Evolutionary conservation across 1,140 invertebrate species (phyloP).

Genomic region (Drosophila mayri): DNA sequence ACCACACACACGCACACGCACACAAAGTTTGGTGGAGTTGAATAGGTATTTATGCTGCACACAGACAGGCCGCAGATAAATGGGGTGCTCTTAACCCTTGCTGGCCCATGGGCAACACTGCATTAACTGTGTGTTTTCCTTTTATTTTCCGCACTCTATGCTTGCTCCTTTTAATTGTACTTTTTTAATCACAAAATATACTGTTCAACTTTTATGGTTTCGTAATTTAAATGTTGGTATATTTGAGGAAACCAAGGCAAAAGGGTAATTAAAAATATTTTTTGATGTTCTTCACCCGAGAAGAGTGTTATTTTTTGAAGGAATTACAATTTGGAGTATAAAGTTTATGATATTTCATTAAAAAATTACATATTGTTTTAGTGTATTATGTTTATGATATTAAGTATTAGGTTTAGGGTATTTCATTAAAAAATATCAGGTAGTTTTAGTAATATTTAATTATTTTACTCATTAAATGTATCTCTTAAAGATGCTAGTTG

Average conservation of each 20-base stretch:
- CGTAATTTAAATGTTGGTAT: conserved; percentile 3
- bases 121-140: conserved; percentile 31
- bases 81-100: conserved; percentile 14
- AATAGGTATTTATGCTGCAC: conserved; percentile 47
- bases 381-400: too few species aligned
- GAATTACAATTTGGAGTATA: too few species aligned
- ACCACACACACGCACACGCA: conserved; percentile 12
- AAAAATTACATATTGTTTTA: too few species aligned
- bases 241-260: neutral
- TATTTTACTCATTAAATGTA: neutral
- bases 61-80: conserved; percentile 32
- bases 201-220: conserved; percentile 9
- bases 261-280: conserved; percentile 7
- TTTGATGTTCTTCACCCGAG: conserved; percentile 1
- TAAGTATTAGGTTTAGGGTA: too few species aligned
- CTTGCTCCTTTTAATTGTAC: conserved; percentile 3
- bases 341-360: neutral
- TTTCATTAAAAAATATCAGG: neutral
- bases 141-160: conserved; percentile 1
- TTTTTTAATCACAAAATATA: conserved; percentile 19
- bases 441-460: neutral
- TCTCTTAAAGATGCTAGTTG: neutral
- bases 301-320: neutral
- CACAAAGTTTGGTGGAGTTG: conserved; percentile 31
- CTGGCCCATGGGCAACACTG: conserved; percentile 12